Conservation (phyloP, 2,797 vertebrate genomes). For the Rhinichthys osculus region DNA sequence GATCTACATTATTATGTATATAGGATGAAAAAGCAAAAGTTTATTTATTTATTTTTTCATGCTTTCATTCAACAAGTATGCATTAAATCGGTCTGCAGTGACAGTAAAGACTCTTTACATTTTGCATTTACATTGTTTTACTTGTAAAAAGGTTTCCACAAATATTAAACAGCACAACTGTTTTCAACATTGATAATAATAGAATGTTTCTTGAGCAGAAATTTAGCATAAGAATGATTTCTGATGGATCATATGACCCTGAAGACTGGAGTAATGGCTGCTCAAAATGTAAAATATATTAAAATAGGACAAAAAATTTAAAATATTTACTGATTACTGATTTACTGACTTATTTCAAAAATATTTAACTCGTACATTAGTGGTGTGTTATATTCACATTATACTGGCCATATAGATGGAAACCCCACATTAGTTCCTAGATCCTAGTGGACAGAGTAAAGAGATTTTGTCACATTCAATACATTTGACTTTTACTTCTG, state of each 20-base stretch:
- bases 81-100: neutral
- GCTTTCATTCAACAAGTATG: neutral
- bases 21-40: neutral
- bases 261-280: neutral
- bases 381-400: neutral
- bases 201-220: neutral
- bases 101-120: neutral
- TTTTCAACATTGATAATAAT: neutral
- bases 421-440: neutral
- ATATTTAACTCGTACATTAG: neutral
- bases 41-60: neutral
- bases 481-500: neutral
- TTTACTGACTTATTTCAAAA: neutral
- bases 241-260: neutral
- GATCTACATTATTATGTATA: neutral
- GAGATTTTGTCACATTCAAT: neutral
- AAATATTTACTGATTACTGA: neutral
- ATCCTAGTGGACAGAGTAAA: neutral
- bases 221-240: neutral
- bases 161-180: neutral
- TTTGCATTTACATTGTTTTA: neutral
- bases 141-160: neutral
- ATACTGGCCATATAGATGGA: neutral
- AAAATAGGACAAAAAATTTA: fast-evolving
- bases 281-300: neutral